phyloP scores from a whole-genome alignment of 2,113 vertebrate genomes.

The Madoqua kirkii region DNA sequence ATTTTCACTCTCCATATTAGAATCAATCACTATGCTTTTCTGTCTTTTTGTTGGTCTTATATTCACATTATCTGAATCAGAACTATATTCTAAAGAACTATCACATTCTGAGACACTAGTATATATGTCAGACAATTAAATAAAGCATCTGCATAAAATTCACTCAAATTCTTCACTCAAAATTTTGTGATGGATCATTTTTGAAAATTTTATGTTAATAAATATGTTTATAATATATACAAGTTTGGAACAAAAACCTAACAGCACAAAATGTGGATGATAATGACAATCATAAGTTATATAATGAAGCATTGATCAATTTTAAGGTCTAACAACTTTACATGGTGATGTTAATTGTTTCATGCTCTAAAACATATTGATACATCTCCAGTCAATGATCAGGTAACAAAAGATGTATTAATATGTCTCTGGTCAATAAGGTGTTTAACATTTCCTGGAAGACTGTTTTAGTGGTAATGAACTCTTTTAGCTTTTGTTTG shows the following conservation, averaged over 20 bases:
- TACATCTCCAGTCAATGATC: background rate
- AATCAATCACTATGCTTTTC: background rate
- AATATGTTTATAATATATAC: background rate
- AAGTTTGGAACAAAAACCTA: background rate
- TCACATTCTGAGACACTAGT: background rate
- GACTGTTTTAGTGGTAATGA: background rate
- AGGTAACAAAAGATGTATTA: background rate
- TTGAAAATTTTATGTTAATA: background rate
- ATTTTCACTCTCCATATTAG: background rate
- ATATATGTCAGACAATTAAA: background rate
- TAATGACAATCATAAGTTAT: background rate
- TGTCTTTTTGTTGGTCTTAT: background rate
- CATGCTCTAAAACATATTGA: background rate
- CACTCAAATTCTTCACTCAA: background rate
- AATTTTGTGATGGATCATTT: background rate
- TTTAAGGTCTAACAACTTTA: background rate
- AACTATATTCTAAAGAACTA: background rate
- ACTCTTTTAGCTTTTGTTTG: background rate
- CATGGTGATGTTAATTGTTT: background rate
- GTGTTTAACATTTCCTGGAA: background rate
- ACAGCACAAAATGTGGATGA: background rate
- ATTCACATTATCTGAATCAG: background rate
- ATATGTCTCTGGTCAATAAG: background rate
- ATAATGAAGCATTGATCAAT: background rate
- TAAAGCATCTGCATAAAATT: background rate